phyloP scores from a whole-genome alignment of 2,797 vertebrate genomes.

The Euthynnus affinis region DNA sequence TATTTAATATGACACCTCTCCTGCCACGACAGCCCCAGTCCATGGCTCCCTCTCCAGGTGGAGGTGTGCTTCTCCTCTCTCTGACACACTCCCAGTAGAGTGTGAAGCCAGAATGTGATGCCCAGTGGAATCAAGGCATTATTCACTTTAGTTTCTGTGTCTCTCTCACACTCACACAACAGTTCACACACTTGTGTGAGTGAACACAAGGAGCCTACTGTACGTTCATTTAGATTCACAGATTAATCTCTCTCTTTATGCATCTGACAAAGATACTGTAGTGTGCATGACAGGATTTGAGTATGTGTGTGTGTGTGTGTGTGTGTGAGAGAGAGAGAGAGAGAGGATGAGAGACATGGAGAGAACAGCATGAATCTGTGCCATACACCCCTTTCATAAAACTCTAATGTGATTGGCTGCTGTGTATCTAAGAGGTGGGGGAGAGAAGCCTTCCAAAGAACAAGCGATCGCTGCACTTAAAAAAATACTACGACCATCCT shows the following conservation, averaged over 20 bases:
- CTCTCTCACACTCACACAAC: not conserved
- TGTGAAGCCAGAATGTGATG: no score
- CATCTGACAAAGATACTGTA: slow-evolving; percentile 3
- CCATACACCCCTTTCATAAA: not conserved
- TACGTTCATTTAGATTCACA: not conserved
- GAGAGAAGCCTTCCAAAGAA: not conserved
- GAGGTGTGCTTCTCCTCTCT: no score
- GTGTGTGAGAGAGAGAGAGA: not conserved
- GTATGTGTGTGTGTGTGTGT: slow-evolving; percentile 1
- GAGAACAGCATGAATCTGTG: not conserved
- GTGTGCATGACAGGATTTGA: slow-evolving; percentile 2
- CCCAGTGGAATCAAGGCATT: no score
- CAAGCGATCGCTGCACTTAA: slow-evolving; percentile 26
- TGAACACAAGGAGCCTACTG: not conserved
- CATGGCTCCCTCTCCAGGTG: no score
- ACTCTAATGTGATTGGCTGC: slow-evolving; percentile 16
- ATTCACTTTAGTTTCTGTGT: not conserved
- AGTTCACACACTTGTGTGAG: not conserved
- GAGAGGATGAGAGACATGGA: slow-evolving; percentile 2
- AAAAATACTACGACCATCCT: not conserved
- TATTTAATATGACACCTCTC: no score
- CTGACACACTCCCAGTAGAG: no score
- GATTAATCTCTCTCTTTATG: not conserved
- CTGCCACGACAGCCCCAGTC: no score
- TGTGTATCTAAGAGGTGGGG: slow-evolving; percentile 33